Conservation (phyloP, 2,113 vertebrate species). For the Pitta sordida region DNA sequence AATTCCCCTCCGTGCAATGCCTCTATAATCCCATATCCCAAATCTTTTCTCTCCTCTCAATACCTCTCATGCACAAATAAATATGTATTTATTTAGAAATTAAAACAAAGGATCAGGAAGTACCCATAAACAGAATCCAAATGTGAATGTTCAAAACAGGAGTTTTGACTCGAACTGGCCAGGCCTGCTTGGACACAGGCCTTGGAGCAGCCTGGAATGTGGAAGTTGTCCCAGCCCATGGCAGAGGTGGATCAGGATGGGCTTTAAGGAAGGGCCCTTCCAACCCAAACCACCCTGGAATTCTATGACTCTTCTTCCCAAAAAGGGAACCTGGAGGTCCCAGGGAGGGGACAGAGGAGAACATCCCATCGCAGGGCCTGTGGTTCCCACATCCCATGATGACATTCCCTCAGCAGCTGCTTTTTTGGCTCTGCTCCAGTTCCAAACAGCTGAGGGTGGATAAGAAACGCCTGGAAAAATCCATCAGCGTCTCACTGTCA, state of each 20-base stretch:
- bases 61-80: rapidly evolving
- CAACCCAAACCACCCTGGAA: not conserved
- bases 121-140: not conserved
- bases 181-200: not conserved
- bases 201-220: not conserved
- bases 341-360: not conserved
- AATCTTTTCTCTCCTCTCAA: not conserved
- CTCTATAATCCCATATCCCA: rapidly evolving
- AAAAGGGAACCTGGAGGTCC: not conserved
- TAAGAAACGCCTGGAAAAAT: not conserved
- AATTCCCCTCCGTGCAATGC: not conserved
- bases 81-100: not conserved
- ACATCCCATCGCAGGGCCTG: rapidly evolving
- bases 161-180: not conserved
- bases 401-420: not conserved
- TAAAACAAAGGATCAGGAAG: not conserved
- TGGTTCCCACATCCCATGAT: rapidly evolving
- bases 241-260: not conserved
- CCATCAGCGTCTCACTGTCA: not conserved
- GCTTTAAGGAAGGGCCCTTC: not conserved
- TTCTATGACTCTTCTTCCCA: not conserved
- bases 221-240: not conserved
- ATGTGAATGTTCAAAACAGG: rapidly evolving
- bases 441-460: rapidly evolving
- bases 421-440: not conserved